Evolutionary conservation across 2,888 invertebrate genomes (phyloP).

Genomic region (Temnothorax ravouxi): DNA sequence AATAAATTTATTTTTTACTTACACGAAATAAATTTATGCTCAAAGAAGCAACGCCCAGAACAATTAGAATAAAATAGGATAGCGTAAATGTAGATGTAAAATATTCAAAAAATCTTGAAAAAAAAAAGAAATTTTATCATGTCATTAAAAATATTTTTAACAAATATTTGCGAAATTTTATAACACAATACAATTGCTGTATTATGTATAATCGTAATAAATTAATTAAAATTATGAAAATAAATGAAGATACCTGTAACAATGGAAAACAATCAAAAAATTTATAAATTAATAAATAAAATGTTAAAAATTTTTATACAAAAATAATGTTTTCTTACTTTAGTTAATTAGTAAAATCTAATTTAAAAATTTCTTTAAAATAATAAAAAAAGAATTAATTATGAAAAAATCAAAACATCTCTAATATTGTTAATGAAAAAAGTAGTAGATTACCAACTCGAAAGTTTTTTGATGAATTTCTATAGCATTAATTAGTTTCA

Average conservation of each 20-base stretch:
- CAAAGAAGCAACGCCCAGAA: constrained; percentile 31
- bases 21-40: constrained; percentile 50
- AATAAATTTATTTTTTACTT: constrained; percentile 45
- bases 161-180: background rate
- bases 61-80: constrained; percentile 47
- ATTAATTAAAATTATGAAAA: background rate
- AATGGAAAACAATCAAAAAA: background rate
- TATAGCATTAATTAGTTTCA: constrained; percentile 28
- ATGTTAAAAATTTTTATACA: background rate
- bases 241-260: background rate
- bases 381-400: background rate
- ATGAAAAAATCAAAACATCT: background rate
- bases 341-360: constrained; percentile 7
- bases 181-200: background rate
- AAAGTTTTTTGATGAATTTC: constrained; percentile 42
- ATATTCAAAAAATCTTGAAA: constrained; percentile 35
- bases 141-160: background rate
- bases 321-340: background rate
- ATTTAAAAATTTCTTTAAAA: background rate
- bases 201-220: background rate
- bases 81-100: background rate
- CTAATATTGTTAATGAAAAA: background rate
- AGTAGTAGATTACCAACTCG: constrained; percentile 38
- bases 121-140: background rate
- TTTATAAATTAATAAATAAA: background rate